Evolutionary conservation across 2,888 invertebrate genomes (phyloP).

Genomic region (Lasioglossum oenotherae): DNA sequence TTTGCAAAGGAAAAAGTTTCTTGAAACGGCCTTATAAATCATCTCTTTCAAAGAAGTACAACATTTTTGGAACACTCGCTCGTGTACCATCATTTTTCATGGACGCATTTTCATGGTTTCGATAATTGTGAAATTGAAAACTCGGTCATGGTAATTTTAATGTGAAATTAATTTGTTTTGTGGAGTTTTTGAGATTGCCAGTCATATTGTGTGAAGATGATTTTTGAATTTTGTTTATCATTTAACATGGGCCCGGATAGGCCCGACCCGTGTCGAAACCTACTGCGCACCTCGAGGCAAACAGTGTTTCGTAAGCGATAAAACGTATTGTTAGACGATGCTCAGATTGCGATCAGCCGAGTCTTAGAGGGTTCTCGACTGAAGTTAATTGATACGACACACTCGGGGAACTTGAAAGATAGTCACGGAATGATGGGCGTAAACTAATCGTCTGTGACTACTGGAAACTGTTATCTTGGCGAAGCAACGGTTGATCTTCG

Average conservation of each 20-base stretch:
- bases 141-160: not conserved
- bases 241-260: not conserved
- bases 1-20: too few species aligned
- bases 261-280: not conserved
- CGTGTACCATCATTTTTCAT: too few species aligned
- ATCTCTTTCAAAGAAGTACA: too few species aligned
- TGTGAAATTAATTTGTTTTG: not conserved
- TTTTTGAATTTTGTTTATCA: not conserved
- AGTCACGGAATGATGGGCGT: not conserved
- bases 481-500: not conserved
- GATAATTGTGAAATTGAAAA: not conserved
- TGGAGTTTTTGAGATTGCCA: not conserved
- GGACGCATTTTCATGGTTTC: not conserved
- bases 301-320: slow-evolving; percentile 26
- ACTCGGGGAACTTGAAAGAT: not conserved
- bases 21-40: too few species aligned
- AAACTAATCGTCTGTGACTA: not conserved
- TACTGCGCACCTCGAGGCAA: slow-evolving; percentile 20
- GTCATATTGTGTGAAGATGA: not conserved
- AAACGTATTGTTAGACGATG: slow-evolving; percentile 11
- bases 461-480: not conserved
- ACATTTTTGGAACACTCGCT: too few species aligned
- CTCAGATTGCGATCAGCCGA: slow-evolving; percentile 18
- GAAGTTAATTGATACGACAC: slow-evolving; percentile 9
- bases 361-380: not conserved